A percentile compares a stretch with the other conserved stretches of the same genome.
These are phyloP conservation scores for Brachionus calyciflorus DNA, from an alignment of 1,140 invertebrate species.

Conservation along the genomic window DNA sequence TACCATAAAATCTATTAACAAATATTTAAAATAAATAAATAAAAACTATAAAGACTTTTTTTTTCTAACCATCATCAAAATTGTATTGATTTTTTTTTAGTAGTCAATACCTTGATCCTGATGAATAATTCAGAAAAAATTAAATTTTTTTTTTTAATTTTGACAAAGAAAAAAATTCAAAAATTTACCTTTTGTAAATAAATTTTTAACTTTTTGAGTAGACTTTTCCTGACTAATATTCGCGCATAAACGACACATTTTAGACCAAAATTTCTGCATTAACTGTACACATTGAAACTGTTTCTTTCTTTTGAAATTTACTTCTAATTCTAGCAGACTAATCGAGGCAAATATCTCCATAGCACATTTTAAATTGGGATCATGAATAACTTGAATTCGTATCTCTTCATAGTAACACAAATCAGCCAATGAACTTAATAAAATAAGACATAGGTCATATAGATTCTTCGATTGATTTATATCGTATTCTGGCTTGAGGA, in stretches of 20 bases:
- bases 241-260: slow-evolving; percentile 36
- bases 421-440: slow-evolving; percentile 38
- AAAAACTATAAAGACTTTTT: not conserved
- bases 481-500: not conserved
- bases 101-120: slow-evolving; percentile 5
- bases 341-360: not conserved
- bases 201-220: not conserved
- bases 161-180: not conserved
- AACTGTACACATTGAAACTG: slow-evolving; percentile 1
- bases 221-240: slow-evolving; percentile 40
- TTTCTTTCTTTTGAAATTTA: slow-evolving; percentile 7
- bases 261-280: slow-evolving; percentile 45
- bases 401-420: slow-evolving; percentile 46
- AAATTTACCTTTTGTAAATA: slow-evolving; percentile 33
- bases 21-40: not conserved
- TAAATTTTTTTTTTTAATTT: not conserved
- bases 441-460: not conserved
- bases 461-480: not conserved
- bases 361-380: slow-evolving; percentile 23
- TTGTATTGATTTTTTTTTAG: slow-evolving; percentile 16
- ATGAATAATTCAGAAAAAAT: slow-evolving; percentile 19
- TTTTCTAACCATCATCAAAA: not conserved
- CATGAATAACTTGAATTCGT: slow-evolving; percentile 40
- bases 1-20: slow-evolving; percentile 4
- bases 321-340: not conserved